Conservation (phyloP, 1,140 invertebrate species). For the Kradibia gibbosae region DNA sequence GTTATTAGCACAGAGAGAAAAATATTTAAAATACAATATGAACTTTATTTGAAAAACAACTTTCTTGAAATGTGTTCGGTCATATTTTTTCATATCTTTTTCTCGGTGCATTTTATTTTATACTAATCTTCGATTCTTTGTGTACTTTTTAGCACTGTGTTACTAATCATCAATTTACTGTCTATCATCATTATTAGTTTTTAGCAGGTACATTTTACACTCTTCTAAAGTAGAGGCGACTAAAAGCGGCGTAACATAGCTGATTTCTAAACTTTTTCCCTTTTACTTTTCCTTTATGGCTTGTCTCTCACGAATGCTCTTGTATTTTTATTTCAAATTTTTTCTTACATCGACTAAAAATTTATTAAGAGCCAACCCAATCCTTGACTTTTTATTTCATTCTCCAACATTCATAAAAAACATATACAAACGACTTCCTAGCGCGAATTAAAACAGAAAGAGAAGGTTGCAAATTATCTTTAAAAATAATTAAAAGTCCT, state of each 20-base stretch:
- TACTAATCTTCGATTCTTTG: slow-evolving; percentile 26
- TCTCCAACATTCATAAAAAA: slow-evolving; percentile 19
- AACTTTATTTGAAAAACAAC: slow-evolving; percentile 36
- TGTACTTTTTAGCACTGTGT: slow-evolving; percentile 19
- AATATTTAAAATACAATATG: slow-evolving; percentile 32
- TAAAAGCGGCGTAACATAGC: slow-evolving; percentile 42
- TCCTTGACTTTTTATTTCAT: slow-evolving; percentile 21
- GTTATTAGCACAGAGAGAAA: slow-evolving; percentile 25
- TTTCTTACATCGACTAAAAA: slow-evolving; percentile 34
- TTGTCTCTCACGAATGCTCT: slow-evolving; percentile 8
- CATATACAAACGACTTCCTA: slow-evolving; percentile 19
- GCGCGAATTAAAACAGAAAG: slow-evolving; percentile 42
- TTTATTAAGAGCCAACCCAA: slow-evolving; percentile 31
- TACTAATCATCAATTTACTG: slow-evolving; percentile 37
- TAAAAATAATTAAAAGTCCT: slow-evolving; percentile 40
- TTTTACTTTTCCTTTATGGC: not conserved
- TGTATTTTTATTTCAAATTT: not conserved
- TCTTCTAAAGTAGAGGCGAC: slow-evolving; percentile 45
- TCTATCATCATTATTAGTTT: slow-evolving; percentile 40
- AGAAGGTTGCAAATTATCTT: slow-evolving; percentile 28
- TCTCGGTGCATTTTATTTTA: slow-evolving; percentile 17
- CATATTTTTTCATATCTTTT: slow-evolving; percentile 28
- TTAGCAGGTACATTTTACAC: slow-evolving; percentile 49
- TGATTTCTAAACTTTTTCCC: not conserved
- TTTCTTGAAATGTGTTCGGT: slow-evolving; percentile 26